Evolutionary conservation across 53 echinoderm and acorn worm species (phyloP).

Genomic region (Zoroaster sp.): DNA sequence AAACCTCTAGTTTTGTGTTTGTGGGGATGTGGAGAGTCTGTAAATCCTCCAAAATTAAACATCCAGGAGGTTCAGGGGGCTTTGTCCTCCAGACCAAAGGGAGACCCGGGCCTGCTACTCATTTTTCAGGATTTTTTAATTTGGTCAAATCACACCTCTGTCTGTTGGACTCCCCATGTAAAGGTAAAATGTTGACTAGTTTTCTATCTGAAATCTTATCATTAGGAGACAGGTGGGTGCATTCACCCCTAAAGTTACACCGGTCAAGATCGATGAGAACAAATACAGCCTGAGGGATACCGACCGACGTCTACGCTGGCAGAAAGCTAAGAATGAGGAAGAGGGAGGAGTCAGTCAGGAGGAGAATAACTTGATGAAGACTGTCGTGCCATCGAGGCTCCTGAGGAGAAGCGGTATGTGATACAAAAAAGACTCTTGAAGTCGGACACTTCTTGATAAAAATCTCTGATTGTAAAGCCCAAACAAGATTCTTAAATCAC

Average conservation of each 20-base stretch:
- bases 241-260: constrained; percentile 70
- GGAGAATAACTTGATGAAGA: not conserved
- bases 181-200: too few species aligned
- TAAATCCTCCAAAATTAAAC: not conserved
- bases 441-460: too few species aligned
- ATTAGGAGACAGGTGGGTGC: constrained; percentile 82
- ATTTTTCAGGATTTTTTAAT: not conserved
- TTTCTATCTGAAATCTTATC: not conserved
- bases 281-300: constrained; percentile 95
- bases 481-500: too few species aligned
- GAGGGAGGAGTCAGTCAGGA: constrained; percentile 15
- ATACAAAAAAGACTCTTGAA: not conserved
- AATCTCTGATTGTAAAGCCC: too few species aligned
- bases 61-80: not conserved
- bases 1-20: not conserved
- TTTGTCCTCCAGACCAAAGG: not conserved
- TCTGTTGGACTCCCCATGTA: too few species aligned
- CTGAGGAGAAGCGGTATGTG: constrained; percentile 36
- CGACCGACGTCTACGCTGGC: constrained; percentile 81
- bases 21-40: not conserved
- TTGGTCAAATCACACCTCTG: too few species aligned
- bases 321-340: constrained; percentile 67
- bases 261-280: constrained; percentile 65
- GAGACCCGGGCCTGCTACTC: not conserved
- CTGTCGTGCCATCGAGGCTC: constrained; percentile 2